These are phyloP conservation scores for Palythoa grandis DNA, from an alignment of 92 coral and sea anemone genomes.

Conservation along the genomic window DNA sequence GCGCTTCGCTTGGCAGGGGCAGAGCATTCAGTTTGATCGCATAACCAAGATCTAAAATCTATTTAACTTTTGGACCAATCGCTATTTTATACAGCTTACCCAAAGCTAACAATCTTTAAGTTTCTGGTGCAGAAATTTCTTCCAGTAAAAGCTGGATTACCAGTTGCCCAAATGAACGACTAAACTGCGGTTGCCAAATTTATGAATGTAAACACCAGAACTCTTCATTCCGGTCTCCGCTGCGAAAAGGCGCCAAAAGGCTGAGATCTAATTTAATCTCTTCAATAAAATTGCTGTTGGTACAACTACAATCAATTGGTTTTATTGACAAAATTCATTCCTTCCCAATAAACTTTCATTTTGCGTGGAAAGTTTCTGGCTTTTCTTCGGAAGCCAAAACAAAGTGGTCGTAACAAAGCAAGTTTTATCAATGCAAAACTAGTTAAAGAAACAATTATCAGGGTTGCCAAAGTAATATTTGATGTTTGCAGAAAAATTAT, in stretches of 20 bases:
- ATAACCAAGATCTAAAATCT: not conserved
- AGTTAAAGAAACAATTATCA: not conserved
- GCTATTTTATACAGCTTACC: not conserved
- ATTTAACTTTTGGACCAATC: not conserved
- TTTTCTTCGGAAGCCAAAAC: not conserved
- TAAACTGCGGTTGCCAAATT: constrained; percentile 6
- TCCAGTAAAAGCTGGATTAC: not conserved
- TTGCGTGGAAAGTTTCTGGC: not conserved
- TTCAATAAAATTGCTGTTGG: constrained; percentile 27
- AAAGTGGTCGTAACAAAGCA: not conserved
- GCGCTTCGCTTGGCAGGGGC: constrained; percentile 27
- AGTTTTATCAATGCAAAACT: not conserved
- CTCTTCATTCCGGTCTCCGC: constrained; percentile 20
- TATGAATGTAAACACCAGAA: not conserved
- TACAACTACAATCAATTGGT: constrained; percentile 10
- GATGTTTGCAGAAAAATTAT: not conserved
- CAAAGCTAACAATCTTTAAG: not conserved
- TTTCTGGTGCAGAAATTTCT: not conserved
- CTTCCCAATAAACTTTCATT: not conserved
- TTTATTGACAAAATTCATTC: constrained; percentile 16
- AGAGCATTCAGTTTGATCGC: not conserved
- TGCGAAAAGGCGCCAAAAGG: constrained; percentile 14
- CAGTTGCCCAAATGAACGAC: not conserved
- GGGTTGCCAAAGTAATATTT: not conserved
- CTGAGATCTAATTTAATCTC: constrained; percentile 32